Base-by-base conservation (phyloP, 92 coral and sea anemone genomes). In the Heliopora coerulea region DNA sequence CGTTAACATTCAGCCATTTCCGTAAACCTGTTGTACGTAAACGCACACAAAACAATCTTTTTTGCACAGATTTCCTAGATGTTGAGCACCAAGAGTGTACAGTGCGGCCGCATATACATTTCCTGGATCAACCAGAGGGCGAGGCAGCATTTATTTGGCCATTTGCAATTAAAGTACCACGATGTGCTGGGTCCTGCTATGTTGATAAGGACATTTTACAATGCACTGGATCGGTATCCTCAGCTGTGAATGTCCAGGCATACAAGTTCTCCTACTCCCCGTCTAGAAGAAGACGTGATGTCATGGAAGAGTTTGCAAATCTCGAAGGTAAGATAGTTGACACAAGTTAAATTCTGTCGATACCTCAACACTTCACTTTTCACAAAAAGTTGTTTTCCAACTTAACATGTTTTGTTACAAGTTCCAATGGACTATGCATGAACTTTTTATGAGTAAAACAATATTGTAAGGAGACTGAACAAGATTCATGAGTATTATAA, bases 131-230 rank as follows among this genome's bases (percentile, higher is more conserved):
- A 24, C 73, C 73, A 17, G 34, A 32, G 41, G 3, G 2, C 23
- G 73, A 66, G 21, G 44, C 25, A 25, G 73, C 73, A 41, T 66
- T 66, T 0, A 14, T 66, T 54, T 66, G 73, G 73, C 73, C 73
- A 41, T 24, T 12, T 44, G 57, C 57, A 24, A 42, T 66, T 27
- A 42, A 19, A 46, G 30, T 66, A 30, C 73, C 73, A 41, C 73
- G 73, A 4, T 66, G 73, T 46, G 20, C 13, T 66, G 73, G 73
- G 10, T 66, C 73, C 11, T 66, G 73, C 39, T 27, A 2, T 42
- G 23, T 46, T n/a, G 56, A 33, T 17, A 8, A 20, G 17, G 25
- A 26, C 20, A 46, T 66, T 32, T 1, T 42, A 8, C 35, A 14
- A 1, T 66, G 73, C 34, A 18, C 31, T 66, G 56, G 20, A 2